These are phyloP conservation scores for Operophtera brumata DNA, from an alignment of 2,888 invertebrate genomes.

Conservation along the genomic window DNA sequence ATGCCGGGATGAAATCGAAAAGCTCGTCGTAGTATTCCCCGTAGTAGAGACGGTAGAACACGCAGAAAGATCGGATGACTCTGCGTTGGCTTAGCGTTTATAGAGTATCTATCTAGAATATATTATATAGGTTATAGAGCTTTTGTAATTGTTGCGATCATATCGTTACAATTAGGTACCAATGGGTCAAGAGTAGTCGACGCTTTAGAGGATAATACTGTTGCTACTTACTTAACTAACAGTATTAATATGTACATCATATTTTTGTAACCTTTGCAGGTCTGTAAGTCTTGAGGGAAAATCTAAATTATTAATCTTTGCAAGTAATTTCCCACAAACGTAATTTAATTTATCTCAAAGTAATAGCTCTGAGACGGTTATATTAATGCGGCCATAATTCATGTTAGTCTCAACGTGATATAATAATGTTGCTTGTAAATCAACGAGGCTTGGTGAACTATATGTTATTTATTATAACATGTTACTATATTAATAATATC, in stretches of 20 bases:
- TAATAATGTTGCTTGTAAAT: slow-evolving; percentile 23
- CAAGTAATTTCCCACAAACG: slow-evolving; percentile 14
- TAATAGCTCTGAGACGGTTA: slow-evolving; percentile 14
- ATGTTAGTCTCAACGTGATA: slow-evolving; percentile 15
- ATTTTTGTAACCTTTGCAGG: neutral
- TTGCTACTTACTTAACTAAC: too few species aligned
- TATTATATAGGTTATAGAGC: too few species aligned
- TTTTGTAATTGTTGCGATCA: too few species aligned
- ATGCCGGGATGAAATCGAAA: too few species aligned
- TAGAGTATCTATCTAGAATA: too few species aligned
- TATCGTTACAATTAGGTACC: neutral
- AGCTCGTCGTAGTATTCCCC: too few species aligned
- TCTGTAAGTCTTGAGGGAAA: neutral
- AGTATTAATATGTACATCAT: neutral
- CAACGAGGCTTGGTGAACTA: slow-evolving; percentile 10
- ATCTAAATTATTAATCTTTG: slow-evolving; percentile 12
- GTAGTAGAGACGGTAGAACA: too few species aligned
- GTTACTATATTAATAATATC: neutral
- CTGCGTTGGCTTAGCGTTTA: too few species aligned
- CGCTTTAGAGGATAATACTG: neutral
- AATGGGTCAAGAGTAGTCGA: neutral
- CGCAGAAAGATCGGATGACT: too few species aligned
- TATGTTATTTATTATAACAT: slow-evolving; percentile 18
- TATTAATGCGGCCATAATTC: slow-evolving; percentile 18
- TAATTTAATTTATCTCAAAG: slow-evolving; percentile 18